Conservation (phyloP, 2,888 invertebrate species). For the Formica aserva region DNA sequence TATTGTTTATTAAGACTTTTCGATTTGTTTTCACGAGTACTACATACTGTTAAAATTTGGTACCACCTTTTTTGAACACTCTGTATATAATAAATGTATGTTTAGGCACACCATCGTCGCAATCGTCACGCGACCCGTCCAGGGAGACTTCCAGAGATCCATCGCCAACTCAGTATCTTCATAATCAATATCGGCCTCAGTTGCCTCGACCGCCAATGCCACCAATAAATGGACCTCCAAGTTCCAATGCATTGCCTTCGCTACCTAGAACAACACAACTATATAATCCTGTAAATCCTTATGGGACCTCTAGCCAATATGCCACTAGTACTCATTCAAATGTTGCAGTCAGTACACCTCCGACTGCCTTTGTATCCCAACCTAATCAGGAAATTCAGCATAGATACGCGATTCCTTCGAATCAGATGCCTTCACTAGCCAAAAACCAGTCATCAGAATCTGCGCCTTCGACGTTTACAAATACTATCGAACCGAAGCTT, state of each 20-base stretch:
- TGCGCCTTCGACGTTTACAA: neutral
- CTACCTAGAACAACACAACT: constrained; percentile 55
- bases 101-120: constrained; percentile 84
- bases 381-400: constrained; percentile 37
- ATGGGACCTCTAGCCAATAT: constrained; percentile 42
- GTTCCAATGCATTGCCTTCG: constrained; percentile 56
- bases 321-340: constrained; percentile 33
- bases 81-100: constrained; percentile 13
- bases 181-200: constrained; percentile 79
- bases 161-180: constrained; percentile 83
- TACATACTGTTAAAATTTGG: no score
- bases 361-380: constrained; percentile 34
- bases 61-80: no score
- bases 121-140: constrained; percentile 86
- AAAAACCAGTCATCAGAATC: constrained; percentile 7
- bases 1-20: no score
- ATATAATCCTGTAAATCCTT: constrained; percentile 42
- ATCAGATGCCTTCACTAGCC: constrained; percentile 33
- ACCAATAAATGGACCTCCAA: constrained; percentile 76
- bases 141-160: constrained; percentile 84
- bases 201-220: constrained; percentile 77
- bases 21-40: no score
- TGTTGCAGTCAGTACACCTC: constrained; percentile 1
- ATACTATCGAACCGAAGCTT: constrained; percentile 18
- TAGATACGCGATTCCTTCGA: constrained; percentile 34